These are phyloP conservation scores for Zoanthus sociatus DNA, from an alignment of 92 coral and sea anemone genomes.

Conservation along the genomic window DNA sequence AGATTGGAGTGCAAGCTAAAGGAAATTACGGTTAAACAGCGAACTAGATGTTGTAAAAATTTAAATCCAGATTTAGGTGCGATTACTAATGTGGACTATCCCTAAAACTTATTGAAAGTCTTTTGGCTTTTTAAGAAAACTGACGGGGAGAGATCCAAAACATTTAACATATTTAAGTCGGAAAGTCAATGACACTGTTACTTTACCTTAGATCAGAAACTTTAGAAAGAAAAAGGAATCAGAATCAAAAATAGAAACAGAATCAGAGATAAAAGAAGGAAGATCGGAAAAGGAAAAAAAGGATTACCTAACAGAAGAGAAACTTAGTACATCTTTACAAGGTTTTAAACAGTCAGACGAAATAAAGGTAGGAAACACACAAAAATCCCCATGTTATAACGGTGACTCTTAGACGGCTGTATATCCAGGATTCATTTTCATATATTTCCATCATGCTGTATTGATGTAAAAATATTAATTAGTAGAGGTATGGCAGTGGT, in stretches of 20 bases:
- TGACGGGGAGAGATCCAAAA: too few relatives aligned
- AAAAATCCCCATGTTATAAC: too few relatives aligned
- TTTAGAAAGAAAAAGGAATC: constrained; percentile 12
- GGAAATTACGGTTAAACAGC: too few relatives aligned
- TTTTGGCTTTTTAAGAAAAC: background rate
- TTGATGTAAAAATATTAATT: too few relatives aligned
- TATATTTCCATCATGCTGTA: too few relatives aligned
- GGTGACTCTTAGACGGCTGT: too few relatives aligned
- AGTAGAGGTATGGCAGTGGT: too few relatives aligned
- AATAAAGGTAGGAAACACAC: constrained; percentile 2
- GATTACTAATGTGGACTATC: too few relatives aligned
- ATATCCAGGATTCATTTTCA: too few relatives aligned
- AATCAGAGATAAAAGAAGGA: constrained; percentile 7
- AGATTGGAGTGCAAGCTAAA: background rate
- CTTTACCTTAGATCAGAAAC: constrained; percentile 5
- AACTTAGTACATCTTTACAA: background rate
- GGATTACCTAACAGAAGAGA: background rate
- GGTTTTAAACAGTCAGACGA: constrained; percentile 8
- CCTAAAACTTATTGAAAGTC: background rate
- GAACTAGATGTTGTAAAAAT: background rate
- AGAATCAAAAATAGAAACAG: background rate
- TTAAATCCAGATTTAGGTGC: background rate
- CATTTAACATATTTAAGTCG: too few relatives aligned
- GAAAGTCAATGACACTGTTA: background rate
- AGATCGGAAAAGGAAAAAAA: constrained; percentile 1